Conservation (phyloP, 2,888 invertebrate species). For the Trachelus tabidus region DNA sequence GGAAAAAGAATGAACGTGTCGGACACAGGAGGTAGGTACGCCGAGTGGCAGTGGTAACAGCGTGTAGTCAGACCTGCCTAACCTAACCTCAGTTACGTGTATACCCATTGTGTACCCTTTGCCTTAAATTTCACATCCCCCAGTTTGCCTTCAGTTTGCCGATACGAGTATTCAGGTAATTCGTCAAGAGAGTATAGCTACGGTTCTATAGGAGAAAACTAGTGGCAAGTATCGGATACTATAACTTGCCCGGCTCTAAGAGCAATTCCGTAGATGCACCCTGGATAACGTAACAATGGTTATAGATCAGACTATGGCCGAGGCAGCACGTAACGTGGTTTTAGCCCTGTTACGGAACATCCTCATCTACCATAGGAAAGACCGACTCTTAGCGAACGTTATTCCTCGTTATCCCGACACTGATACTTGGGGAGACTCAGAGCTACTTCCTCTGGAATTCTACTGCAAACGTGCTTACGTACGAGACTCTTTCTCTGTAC, state of each 20-base stretch:
- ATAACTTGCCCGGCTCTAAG: slow-evolving; percentile 18
- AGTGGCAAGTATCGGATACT: background rate
- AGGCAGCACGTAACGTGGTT: background rate
- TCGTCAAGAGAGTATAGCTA: slow-evolving; percentile 43
- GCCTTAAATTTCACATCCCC: background rate
- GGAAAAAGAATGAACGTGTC: slow-evolving; percentile 31
- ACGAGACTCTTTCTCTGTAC: background rate
- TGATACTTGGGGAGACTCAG: background rate
- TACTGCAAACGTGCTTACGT: background rate
- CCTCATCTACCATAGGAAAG: background rate
- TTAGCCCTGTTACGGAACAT: background rate
- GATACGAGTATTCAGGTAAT: slow-evolving; percentile 45
- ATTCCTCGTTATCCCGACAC: slow-evolving; percentile 6
- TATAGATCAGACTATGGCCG: background rate
- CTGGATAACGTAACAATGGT: background rate
- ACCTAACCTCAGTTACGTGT: background rate
- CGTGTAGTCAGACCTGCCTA: background rate
- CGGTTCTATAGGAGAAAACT: background rate
- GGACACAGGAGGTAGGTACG: slow-evolving; percentile 32
- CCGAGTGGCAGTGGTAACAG: slow-evolving; percentile 20
- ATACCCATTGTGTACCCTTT: background rate
- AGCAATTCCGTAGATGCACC: background rate
- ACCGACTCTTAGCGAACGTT: background rate
- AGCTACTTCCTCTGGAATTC: background rate
- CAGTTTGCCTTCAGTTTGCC: background rate